A percentile compares a stretch with the other conserved stretches of the same genome.
phyloP scores from a whole-genome alignment of 2,113 vertebrate genomes.

The Microtus oregoni region DNA sequence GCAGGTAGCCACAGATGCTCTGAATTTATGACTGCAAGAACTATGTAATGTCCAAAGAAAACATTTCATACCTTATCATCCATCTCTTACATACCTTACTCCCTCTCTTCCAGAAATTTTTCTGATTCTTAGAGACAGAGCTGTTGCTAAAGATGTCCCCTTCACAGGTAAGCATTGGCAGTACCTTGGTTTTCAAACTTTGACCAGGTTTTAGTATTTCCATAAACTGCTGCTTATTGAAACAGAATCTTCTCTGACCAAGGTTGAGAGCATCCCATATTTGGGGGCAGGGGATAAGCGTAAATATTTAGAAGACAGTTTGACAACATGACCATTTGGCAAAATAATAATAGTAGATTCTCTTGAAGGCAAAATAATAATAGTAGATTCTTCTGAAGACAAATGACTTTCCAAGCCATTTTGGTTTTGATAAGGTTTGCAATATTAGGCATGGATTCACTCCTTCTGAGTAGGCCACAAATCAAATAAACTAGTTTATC shows the following conservation, averaged over 20 bases:
- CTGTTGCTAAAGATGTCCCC: background rate
- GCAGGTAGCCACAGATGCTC: background rate
- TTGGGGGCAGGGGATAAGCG: background rate
- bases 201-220: background rate
- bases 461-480: background rate
- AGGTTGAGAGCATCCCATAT: background rate
- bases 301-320: background rate
- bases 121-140: background rate
- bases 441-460: background rate
- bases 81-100: background rate
- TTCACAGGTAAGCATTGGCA: background rate
- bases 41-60: background rate
- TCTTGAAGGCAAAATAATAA: background rate
- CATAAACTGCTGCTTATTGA: background rate
- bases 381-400: background rate
- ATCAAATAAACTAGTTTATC: background rate
- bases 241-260: background rate
- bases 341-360: background rate
- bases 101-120: background rate
- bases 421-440: background rate
- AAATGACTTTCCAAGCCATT: background rate
- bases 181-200: background rate
- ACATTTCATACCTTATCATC: background rate
- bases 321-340: background rate
- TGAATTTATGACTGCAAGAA: background rate